Percentiles rank a stretch among this genome's conserved stretches.
These are phyloP conservation scores for Drymonia ruficornis DNA, from an alignment of 2,888 invertebrate species.

Conservation along the genomic window DNA sequence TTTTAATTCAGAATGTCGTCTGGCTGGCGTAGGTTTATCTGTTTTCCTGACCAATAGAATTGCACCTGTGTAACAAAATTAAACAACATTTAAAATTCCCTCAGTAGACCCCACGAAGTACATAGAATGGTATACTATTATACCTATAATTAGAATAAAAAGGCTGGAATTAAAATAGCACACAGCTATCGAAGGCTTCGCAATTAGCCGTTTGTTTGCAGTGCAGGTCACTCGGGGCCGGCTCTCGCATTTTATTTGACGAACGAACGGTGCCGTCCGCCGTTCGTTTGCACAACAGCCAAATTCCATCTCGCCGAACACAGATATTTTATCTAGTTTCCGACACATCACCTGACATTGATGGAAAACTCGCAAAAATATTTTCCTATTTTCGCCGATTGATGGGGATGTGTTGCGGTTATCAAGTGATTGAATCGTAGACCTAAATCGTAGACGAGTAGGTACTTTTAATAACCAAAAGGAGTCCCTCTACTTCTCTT, in stretches of 20 bases:
- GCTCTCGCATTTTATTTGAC: conserved; percentile 44
- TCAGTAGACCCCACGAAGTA: conserved; percentile 16
- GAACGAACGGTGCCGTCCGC: conserved; percentile 36
- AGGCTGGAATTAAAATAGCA: conserved; percentile 26
- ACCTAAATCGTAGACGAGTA: too few relatives aligned
- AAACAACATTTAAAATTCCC: conserved; percentile 2
- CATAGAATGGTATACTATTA: neutral
- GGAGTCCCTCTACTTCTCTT: neutral
- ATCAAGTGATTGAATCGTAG: conserved; percentile 10
- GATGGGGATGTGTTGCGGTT: neutral
- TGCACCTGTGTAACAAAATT: too few relatives aligned
- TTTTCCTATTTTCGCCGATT: neutral
- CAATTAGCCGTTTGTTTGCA: conserved; percentile 49
- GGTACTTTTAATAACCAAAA: too few relatives aligned
- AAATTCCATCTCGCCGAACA: conserved; percentile 43
- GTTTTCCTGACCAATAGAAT: too few relatives aligned
- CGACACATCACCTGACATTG: conserved; percentile 36
- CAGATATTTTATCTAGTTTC: conserved; percentile 28
- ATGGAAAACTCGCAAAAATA: conserved; percentile 32
- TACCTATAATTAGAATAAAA: conserved; percentile 20
- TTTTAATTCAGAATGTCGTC: too few relatives aligned
- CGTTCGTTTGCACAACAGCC: conserved; percentile 47
- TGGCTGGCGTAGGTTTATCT: neutral
- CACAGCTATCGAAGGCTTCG: conserved; percentile 39
- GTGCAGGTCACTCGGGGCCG: conserved; percentile 28